A percentile compares a stretch with the other conserved stretches of the same genome.
phyloP scores from a whole-genome alignment of 2,888 invertebrate species.

The Pammene fasciana region DNA sequence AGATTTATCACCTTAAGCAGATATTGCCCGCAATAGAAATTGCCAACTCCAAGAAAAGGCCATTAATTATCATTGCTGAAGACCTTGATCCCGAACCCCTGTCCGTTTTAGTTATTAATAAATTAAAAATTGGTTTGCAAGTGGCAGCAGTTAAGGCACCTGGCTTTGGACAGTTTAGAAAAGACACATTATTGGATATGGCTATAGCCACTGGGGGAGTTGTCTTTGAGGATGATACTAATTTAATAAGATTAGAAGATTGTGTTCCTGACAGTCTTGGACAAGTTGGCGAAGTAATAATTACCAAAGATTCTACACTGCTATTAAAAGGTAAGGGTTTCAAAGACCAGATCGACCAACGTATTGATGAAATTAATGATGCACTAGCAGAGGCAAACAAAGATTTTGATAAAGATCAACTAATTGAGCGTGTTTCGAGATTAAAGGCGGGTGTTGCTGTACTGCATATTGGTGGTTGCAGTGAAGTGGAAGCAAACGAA shows the following conservation, averaged over 20 bases:
- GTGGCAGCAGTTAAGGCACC: conserved; percentile 98
- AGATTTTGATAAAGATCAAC: conserved; percentile 95
- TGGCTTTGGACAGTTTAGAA: conserved; percentile 97
- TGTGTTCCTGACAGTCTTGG: conserved; percentile 91
- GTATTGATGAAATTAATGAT: conserved; percentile 91
- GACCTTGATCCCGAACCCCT: conserved; percentile 97
- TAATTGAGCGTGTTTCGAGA: conserved; percentile 94
- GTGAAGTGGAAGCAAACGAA: conserved; percentile 95
- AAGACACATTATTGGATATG: conserved; percentile 94
- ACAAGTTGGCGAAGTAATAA: conserved; percentile 92
- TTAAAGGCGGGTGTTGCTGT: conserved; percentile 91
- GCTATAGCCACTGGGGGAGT: conserved; percentile 95
- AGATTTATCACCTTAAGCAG: conserved; percentile 96
- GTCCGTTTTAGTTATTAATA: conserved; percentile 94
- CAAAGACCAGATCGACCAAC: conserved; percentile 88
- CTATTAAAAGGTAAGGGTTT: conserved; percentile 87
- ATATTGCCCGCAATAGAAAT: conserved; percentile 98
- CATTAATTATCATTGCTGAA: conserved; percentile 97
- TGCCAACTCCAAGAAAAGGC: conserved; percentile 94
- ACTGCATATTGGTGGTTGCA: conserved; percentile 92
- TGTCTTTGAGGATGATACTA: conserved; percentile 96
- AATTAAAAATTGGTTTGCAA: conserved; percentile 93
- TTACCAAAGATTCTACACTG: conserved; percentile 97
- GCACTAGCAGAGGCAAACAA: conserved; percentile 91
- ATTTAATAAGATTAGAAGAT: conserved; percentile 94